Percentiles rank a stretch among this genome's conserved stretches.
phyloP scores from a whole-genome alignment of 2,797 vertebrate genomes.

The Lophius americanus region DNA sequence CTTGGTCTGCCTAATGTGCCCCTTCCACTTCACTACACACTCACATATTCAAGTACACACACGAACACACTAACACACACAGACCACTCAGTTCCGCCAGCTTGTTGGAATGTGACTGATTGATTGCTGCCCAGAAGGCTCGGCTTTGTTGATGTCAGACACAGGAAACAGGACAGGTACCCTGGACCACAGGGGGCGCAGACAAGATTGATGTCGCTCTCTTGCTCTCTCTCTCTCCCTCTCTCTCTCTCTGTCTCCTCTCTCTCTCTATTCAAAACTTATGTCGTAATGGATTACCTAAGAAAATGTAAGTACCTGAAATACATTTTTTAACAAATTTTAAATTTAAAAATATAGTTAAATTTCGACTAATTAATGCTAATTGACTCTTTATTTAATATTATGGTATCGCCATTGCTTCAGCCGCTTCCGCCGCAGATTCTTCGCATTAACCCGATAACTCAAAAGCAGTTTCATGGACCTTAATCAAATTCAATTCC shows the following conservation, averaged over 20 bases:
- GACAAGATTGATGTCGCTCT: constrained; percentile 73
- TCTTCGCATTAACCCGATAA: no score
- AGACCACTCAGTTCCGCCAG: constrained; percentile 69
- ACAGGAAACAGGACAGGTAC: constrained; percentile 78
- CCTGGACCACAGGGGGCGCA: constrained; percentile 65
- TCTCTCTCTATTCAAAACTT: constrained; percentile 21
- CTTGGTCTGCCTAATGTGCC: constrained; percentile 55
- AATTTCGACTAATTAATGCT: no score
- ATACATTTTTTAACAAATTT: no score
- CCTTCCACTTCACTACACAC: constrained; percentile 38
- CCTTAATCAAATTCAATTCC: no score
- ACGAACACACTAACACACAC: constrained; percentile 12
- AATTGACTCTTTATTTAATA: no score
- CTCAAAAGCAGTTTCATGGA: no score
- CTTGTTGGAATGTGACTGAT: constrained; percentile 77
- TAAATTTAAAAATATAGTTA: no score
- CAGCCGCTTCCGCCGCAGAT: no score
- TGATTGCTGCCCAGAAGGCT: constrained; percentile 81
- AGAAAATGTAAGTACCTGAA: no score
- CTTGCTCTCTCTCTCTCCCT: constrained; percentile 12
- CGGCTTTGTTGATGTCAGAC: constrained; percentile 76
- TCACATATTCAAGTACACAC: constrained; percentile 23
- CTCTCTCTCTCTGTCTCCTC: constrained; percentile 16
- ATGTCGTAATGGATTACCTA: no score
- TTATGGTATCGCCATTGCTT: no score